Evolutionary conservation across 92 coral and sea anemone genomes (phyloP).

Genomic region (Porites rus): DNA sequence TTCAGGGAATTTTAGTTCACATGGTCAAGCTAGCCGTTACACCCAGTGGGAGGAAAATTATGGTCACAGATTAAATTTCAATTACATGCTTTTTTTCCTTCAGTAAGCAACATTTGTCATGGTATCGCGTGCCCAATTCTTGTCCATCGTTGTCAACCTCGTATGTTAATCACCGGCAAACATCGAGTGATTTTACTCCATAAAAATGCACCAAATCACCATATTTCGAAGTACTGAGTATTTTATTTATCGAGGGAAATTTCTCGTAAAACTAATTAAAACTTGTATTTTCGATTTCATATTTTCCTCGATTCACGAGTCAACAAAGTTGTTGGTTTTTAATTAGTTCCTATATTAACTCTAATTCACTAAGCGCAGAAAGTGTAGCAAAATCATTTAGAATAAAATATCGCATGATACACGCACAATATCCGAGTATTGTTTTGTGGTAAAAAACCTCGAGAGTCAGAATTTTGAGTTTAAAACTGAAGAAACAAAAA

Average conservation of each 20-base stretch:
- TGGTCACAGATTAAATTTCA: background rate
- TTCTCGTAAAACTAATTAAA: background rate
- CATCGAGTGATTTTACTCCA: background rate
- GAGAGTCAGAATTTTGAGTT: too few species aligned
- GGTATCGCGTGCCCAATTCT: background rate
- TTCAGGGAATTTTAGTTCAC: background rate
- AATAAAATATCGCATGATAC: background rate
- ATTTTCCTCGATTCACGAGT: background rate
- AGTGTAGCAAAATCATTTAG: background rate
- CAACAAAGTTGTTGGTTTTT: constrained; percentile 9
- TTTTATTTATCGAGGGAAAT: background rate
- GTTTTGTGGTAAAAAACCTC: too few species aligned
- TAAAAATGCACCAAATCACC: background rate
- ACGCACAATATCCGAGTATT: background rate
- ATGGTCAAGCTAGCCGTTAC: background rate
- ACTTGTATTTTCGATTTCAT: background rate
- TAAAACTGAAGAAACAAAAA: background rate
- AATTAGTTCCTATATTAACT: background rate
- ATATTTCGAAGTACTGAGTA: background rate
- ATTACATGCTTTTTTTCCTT: background rate
- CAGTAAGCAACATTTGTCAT: background rate
- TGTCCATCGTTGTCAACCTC: background rate
- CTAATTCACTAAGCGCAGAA: background rate
- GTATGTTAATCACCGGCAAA: constrained; percentile 1
- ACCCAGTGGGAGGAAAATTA: background rate